These are phyloP conservation scores for Ecliptopera silaceata DNA, from an alignment of 2,888 invertebrate genomes.

Conservation along the genomic window DNA sequence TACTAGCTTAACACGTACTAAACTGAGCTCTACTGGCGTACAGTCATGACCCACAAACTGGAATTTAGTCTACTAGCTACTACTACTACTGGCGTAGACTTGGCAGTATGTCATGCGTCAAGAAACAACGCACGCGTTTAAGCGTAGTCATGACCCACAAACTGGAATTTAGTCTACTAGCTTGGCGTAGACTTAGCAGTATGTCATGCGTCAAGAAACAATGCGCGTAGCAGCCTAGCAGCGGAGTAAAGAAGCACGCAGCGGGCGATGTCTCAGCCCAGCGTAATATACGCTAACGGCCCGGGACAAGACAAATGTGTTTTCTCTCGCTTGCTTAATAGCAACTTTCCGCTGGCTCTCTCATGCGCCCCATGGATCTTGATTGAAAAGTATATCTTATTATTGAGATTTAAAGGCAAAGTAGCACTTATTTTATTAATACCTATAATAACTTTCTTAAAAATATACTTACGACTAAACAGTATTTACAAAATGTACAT, in stretches of 20 bases:
- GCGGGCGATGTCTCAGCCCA: constrained; percentile 70
- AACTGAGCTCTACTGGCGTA: too few species aligned
- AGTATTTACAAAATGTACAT: too few species aligned
- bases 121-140: not conserved
- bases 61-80: too few species aligned
- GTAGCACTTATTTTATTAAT: constrained; percentile 33
- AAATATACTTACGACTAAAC: too few species aligned
- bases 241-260: constrained; percentile 67
- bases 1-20: too few species aligned
- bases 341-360: constrained; percentile 55
- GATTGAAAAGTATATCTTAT: constrained; percentile 73
- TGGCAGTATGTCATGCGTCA: constrained; percentile 1
- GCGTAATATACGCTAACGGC: constrained; percentile 81
- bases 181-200: not conserved
- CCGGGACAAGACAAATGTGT: constrained; percentile 82
- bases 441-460: constrained; percentile 25
- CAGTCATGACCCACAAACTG: too few species aligned
- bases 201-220: constrained; percentile 9
- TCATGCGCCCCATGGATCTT: constrained; percentile 58
- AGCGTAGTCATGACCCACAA: too few species aligned
- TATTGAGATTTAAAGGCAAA: constrained; percentile 53
- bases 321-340: constrained; percentile 77
- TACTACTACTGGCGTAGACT: not conserved
- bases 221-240: constrained; percentile 43
- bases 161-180: too few species aligned